Evolutionary conservation across 2,113 vertebrate species (phyloP), one percentile per base, ranked within the genome.

Genomic region (Pachycephala philippinensis): DNA sequence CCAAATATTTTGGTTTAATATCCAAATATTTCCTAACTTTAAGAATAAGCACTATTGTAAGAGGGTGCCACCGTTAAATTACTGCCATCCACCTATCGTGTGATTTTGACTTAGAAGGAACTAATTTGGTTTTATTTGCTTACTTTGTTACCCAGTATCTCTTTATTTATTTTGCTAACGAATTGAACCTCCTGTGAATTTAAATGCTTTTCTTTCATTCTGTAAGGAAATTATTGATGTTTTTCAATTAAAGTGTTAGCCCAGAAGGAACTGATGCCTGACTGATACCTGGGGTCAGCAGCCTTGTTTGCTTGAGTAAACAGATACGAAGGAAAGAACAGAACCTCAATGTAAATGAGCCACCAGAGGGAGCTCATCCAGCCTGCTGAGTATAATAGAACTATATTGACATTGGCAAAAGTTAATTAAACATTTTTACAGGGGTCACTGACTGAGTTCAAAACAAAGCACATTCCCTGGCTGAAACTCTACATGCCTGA

Each of bases 371-470:
- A 82, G 94, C 91, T 82, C 92, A 87, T 37, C 71, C 15, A 15
- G 53, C 23, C 95, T 57, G 31, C 79, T 14, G 69, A 54, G 84
- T 35, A 8, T 52, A 81, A 94, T 6, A 77, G 47, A 82, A 47
- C 71, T 53, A n/a, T 40, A 92, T 5, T 50, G 45, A 91, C 72
- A 90, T 1, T 39, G 61, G 83, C 69, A 81, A 83, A 95, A 93
- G 70, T 88, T 94, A 88, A 93, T 85, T 89, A 95, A 96, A 89
- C 81, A 50, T 83, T 94, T 92, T 96, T 82, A 83, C 59, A 84
- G n/a, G 78, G 63, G 42, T 80, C 45, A 22, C 40, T 82, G 91
- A 66, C 86, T 85, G 28, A 87, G 87, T 89, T 91, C 52, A 66
- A 84, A 92, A 85, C 37, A 81, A 87, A 92, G 42, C 26, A 42